Conservation (phyloP, 2,797 vertebrate genomes). For the Sebastolobus alascanus region DNA sequence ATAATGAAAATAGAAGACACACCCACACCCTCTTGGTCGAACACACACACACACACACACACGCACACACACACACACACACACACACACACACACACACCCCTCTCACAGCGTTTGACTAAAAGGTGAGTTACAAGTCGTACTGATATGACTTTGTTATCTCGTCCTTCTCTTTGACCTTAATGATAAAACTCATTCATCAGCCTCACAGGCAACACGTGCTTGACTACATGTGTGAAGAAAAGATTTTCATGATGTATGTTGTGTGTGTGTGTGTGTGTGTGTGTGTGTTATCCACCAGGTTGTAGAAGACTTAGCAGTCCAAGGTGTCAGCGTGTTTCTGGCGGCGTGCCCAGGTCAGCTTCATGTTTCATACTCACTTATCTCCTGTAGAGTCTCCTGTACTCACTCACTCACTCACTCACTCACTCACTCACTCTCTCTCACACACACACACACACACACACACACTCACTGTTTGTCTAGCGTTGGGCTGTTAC, state of each 20-base stretch:
- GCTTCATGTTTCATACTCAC: constrained; percentile 53
- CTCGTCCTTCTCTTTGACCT: constrained; percentile 20
- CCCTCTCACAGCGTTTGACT: not conserved
- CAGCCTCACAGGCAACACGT: not conserved
- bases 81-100: not conserved
- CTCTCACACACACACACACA: not conserved
- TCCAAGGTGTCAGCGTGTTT: constrained; percentile 85
- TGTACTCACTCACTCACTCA: not conserved
- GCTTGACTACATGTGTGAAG: not conserved
- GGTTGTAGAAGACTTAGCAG: constrained; percentile 87
- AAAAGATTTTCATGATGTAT: constrained; percentile 7
- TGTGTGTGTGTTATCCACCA: constrained; percentile 58
- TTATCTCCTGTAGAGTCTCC: constrained; percentile 7
- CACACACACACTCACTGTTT: not conserved
- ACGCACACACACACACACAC: not conserved
- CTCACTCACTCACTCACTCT: not conserved
- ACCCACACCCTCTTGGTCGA: not conserved
- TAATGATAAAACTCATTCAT: constrained; percentile 7
- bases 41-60: not conserved
- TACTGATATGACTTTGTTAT: constrained; percentile 29
- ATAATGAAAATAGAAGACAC: constrained; percentile 22
- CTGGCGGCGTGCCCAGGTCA: constrained; percentile 85
- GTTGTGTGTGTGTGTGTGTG: constrained; percentile 8
- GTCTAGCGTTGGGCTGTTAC: not conserved
- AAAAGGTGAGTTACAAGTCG: not conserved